Evolutionary conservation across 2,113 vertebrate species (phyloP).

Genomic region (Nycticorax nycticorax): DNA sequence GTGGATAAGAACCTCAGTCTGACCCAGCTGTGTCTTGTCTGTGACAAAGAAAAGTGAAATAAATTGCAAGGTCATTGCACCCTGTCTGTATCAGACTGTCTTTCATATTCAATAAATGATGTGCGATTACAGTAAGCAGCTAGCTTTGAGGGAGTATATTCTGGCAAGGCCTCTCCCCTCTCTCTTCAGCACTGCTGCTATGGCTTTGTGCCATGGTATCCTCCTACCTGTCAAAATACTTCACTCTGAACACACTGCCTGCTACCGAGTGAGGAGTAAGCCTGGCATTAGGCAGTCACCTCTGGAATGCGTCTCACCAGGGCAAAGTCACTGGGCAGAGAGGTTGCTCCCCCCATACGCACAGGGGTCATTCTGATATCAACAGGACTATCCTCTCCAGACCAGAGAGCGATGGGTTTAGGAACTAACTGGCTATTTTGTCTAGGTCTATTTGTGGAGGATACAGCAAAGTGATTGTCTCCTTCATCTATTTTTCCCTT

Average conservation of each 20-base stretch:
- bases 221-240: constrained; percentile 61
- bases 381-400: not conserved
- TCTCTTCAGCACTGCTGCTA: constrained; percentile 3
- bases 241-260: constrained; percentile 5
- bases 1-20: constrained; percentile 59
- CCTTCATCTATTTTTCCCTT: not conserved
- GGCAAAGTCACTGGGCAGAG: not conserved
- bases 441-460: not conserved
- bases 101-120: constrained; percentile 80
- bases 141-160: constrained; percentile 58
- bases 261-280: constrained; percentile 2
- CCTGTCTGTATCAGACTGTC: constrained; percentile 61
- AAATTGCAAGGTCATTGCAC: constrained; percentile 72
- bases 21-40: constrained; percentile 58
- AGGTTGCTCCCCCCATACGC: not conserved
- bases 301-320: not conserved
- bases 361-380: not conserved
- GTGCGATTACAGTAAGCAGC: constrained; percentile 74
- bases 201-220: constrained; percentile 63
- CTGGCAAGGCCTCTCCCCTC: constrained; percentile 51
- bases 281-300: not conserved
- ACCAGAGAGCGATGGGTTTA: not conserved
- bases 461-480: not conserved
- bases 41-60: constrained; percentile 74
- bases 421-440: not conserved